These are phyloP conservation scores for Caenorhabditis drosophilae DNA, from an alignment of 2,888 invertebrate species.

Conservation along the genomic window DNA sequence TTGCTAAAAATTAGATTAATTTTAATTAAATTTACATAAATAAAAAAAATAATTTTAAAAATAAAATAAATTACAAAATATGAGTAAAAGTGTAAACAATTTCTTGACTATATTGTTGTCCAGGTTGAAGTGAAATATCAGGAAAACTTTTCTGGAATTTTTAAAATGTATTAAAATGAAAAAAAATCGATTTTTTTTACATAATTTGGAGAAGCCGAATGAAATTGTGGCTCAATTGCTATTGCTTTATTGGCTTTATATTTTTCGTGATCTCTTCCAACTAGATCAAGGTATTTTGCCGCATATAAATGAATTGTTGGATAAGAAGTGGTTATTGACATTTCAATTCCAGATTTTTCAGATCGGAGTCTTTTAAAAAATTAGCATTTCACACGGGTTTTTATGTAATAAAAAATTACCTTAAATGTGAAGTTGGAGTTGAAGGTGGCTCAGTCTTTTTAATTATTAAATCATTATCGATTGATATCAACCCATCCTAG, in stretches of 20 bases:
- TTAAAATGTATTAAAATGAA: not conserved
- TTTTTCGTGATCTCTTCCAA: slow-evolving; percentile 23
- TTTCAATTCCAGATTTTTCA: slow-evolving; percentile 43
- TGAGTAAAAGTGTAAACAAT: slow-evolving; percentile 49
- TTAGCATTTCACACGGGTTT: too few species aligned
- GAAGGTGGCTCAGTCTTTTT: not conserved
- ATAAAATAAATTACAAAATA: too few species aligned
- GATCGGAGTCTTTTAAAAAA: slow-evolving; percentile 33
- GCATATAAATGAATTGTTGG: slow-evolving; percentile 51
- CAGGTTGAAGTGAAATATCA: slow-evolving; percentile 26
- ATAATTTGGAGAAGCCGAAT: slow-evolving; percentile 40
- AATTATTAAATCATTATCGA: slow-evolving; percentile 4
- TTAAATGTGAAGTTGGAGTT: not conserved
- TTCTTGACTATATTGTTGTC: slow-evolving; percentile 40
- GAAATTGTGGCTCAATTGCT: slow-evolving; percentile 52
- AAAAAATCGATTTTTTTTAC: slow-evolving; percentile 24
- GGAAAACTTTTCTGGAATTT: slow-evolving; percentile 44
- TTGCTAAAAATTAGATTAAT: slow-evolving; percentile 4
- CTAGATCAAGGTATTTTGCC: slow-evolving; percentile 27
- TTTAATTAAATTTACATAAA: not conserved
- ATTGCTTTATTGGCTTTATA: slow-evolving; percentile 39
- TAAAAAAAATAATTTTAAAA: not conserved
- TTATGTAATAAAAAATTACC: too few species aligned
- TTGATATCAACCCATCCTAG: not conserved
- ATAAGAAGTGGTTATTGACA: slow-evolving; percentile 48